Evolutionary conservation across 2,113 vertebrate genomes (phyloP), one percentile per base, ranked within the genome.

Genomic region (Heptranchias perlo): DNA sequence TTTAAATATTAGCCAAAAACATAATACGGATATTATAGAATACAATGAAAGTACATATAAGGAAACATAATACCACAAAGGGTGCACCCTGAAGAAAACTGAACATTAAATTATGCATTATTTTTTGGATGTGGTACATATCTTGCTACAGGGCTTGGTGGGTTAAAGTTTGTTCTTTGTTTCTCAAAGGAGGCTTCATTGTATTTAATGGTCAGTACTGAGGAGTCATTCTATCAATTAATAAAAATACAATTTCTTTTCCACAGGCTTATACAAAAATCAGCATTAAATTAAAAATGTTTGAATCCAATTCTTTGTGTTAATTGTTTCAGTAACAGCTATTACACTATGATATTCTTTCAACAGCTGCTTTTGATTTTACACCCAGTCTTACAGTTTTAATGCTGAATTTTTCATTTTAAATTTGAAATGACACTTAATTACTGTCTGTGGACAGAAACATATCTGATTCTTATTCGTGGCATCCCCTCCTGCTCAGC

Each of bases 361-460:
- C 65, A 47, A 47, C 65, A 95, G 13, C n/a, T 52, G 44, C 94
- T 49, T 73, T 95, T 52, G 23, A 69, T 95, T 69, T 95, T 1
- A 28, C 62, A 69, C 8, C 62, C 39, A 94, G 49, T 39, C n/a
- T 67, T 47, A 25, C 61, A 25, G 18, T 11, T 47, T 54, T 69
- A 69, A 52, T 18, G 44, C 65, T 69, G 47, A 69, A 49, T 49
- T 95, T 69, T 95, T 95, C 94, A 95, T 95, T 95, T 73, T 95
- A 69, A 49, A 52, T 95, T 69, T 73, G 44, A 44, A 95, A 58
- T 73, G 64, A 31, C 47, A 69, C 28, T 95, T 49, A 95, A 95
- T 95, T 95, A 95, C 64, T 69, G 21, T 73, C 94, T 95, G 64
- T 52, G 94, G 65, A 52, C 94, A 69, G 94, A 95, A 52, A 95